Base-by-base conservation (phyloP, 2,113 vertebrate species). In the Indri indri region DNA sequence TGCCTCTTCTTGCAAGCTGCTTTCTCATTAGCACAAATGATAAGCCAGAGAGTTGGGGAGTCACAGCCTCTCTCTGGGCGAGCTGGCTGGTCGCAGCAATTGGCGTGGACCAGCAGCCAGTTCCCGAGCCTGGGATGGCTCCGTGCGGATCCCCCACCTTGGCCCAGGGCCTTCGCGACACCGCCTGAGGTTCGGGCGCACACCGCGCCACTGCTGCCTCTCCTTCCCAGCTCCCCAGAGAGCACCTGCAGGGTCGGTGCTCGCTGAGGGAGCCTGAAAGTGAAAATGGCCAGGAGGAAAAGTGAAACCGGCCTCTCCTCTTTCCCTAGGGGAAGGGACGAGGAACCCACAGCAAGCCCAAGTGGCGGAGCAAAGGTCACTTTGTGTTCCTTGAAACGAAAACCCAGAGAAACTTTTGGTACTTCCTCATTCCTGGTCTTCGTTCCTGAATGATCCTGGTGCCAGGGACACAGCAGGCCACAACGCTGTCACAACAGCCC, bases 361-460 rank as follows among this genome's bases (percentile, higher is more conserved):
- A 45, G 42, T 6, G 37, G 27, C 3, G 1, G 42, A 40, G 76
- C 95, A 95, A 96, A 96, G 96, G 92, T 96, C 52, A 27, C 32
- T 73, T 23, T 54, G 4, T 84, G 74, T 27, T 42, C 65, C 80
- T 97, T 90, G 90, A 61, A 94, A 84, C 34, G 66, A 71, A 92
- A 92, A 81, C 50, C 42, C 88, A 90, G 45, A 76, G 91, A 57
- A 92, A 54, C 70, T 83, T 87, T 34, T 68, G 88, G 32, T 52
- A 96, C 81, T 96, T 97, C 92, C 94, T 96, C 90, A 90, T 95
- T 96, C 91, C 85, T 79, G 18, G 20, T 65, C 63, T 88, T n/a
- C 6, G 18, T 37, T 83, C n/a, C 34, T 22, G 27, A 47, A 54
- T 12, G 47, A 9, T n/a, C 57, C 85, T 85, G 95, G 42, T 66